These are phyloP conservation scores for Sinelater perroti DNA, from an alignment of 2,888 invertebrate genomes.

Conservation along the genomic window DNA sequence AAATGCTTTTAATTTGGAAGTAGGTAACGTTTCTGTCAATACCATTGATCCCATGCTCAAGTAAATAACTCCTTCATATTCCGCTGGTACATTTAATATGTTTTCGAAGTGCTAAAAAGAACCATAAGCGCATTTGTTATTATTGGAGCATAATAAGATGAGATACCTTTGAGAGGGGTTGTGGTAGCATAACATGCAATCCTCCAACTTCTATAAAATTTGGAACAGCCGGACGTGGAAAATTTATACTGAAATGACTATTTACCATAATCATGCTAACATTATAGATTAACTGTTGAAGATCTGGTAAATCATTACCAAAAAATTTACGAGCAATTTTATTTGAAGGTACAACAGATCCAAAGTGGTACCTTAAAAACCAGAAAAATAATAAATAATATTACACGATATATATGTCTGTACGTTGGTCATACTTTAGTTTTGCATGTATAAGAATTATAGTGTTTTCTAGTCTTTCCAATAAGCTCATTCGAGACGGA, in stretches of 20 bases:
- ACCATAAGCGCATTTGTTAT: too few species aligned
- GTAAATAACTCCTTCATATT: slow-evolving; percentile 61
- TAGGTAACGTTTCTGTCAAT: slow-evolving; percentile 65
- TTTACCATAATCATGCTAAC: slow-evolving; percentile 66
- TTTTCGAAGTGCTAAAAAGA: slow-evolving; percentile 47
- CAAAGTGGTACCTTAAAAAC: background rate
- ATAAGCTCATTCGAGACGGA: slow-evolving; percentile 62
- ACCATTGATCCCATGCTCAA: slow-evolving; percentile 70
- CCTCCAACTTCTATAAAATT: slow-evolving; percentile 67
- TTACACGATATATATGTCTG: background rate
- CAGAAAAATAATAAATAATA: background rate
- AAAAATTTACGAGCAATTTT: slow-evolving; percentile 62
- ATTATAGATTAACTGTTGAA: slow-evolving; percentile 62
- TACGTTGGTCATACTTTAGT: slow-evolving; percentile 9
- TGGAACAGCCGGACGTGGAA: slow-evolving; percentile 65
- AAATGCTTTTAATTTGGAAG: slow-evolving; percentile 61
- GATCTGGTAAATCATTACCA: slow-evolving; percentile 60
- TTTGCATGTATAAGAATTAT: slow-evolving; percentile 46
- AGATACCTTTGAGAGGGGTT: slow-evolving; percentile 62
- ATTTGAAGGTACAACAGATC: background rate
- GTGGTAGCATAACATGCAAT: slow-evolving; percentile 60
- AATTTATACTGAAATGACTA: slow-evolving; percentile 67
- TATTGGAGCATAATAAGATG: too few species aligned
- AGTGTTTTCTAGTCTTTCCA: slow-evolving; percentile 63
- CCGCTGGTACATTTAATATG: slow-evolving; percentile 45